A percentile compares a stretch with the other conserved stretches of the same genome.
phyloP scores from a whole-genome alignment of 1,140 invertebrate genomes.

The Eciton burchellii region DNA sequence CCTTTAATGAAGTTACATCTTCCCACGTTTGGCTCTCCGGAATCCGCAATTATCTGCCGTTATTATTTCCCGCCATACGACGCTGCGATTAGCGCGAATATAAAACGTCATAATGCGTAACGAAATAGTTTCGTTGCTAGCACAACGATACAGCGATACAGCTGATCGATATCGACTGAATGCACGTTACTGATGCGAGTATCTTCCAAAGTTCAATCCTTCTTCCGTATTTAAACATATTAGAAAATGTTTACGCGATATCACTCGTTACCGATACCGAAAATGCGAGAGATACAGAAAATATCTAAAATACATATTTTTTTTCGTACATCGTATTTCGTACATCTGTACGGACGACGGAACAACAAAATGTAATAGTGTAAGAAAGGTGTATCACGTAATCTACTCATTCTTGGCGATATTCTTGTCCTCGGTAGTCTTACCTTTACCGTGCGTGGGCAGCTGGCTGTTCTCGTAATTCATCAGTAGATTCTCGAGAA shows the following conservation, averaged over 20 bases:
- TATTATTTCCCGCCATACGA: constrained; percentile 36
- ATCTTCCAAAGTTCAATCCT: too few species aligned
- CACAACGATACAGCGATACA: not conserved
- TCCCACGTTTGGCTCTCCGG: not conserved
- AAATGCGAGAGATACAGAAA: too few species aligned
- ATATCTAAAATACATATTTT: too few species aligned
- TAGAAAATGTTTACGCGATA: too few species aligned
- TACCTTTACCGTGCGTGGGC: constrained; percentile 93
- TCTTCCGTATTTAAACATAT: too few species aligned
- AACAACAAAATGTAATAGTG: too few species aligned
- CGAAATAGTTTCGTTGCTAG: constrained; percentile 5
- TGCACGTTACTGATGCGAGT: too few species aligned
- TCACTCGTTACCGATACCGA: too few species aligned
- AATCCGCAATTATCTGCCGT: constrained; percentile 28
- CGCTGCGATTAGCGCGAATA: constrained; percentile 7
- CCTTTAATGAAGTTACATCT: constrained; percentile 22
- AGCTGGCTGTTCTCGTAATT: constrained; percentile 96
- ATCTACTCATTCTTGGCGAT: not conserved
- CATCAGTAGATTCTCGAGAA: constrained; percentile 94
- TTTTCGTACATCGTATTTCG: too few species aligned
- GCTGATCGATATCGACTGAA: too few species aligned
- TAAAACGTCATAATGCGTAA: constrained; percentile 7
- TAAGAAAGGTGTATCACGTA: not conserved
- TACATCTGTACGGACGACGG: too few species aligned
- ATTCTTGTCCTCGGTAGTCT: not conserved